phyloP scores from a whole-genome alignment of 2,113 vertebrate species.

The Alethe diademata region DNA sequence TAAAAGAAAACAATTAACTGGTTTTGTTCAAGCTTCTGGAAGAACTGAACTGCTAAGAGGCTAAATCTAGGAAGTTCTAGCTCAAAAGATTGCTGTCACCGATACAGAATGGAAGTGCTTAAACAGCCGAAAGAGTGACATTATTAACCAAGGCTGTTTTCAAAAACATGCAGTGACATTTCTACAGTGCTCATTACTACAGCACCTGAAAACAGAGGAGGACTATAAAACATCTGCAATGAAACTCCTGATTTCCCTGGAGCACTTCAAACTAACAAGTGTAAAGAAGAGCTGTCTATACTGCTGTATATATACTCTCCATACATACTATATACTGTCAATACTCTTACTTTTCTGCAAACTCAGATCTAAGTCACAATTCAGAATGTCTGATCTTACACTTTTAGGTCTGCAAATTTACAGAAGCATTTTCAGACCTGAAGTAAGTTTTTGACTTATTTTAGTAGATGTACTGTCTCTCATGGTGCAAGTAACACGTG shows the following conservation, averaged over 20 bases:
- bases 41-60: background rate
- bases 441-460: background rate
- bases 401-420: background rate
- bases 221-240: background rate
- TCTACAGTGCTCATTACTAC: background rate
- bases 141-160: background rate
- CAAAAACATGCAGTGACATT: background rate
- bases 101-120: background rate
- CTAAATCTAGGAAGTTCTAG: background rate
- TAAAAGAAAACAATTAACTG: background rate
- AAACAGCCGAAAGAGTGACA: background rate
- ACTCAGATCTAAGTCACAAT: background rate
- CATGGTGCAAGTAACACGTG: fast-evolving
- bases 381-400: background rate
- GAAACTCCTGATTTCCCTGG: background rate
- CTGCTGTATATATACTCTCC: background rate
- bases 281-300: background rate
- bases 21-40: background rate
- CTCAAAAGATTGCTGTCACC: background rate
- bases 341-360: background rate
- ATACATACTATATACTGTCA: too few relatives aligned
- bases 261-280: background rate
- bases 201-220: background rate
- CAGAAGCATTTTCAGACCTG: background rate
- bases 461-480: background rate